Conservation (phyloP, 2,888 invertebrate species). For the Meganola albula region DNA sequence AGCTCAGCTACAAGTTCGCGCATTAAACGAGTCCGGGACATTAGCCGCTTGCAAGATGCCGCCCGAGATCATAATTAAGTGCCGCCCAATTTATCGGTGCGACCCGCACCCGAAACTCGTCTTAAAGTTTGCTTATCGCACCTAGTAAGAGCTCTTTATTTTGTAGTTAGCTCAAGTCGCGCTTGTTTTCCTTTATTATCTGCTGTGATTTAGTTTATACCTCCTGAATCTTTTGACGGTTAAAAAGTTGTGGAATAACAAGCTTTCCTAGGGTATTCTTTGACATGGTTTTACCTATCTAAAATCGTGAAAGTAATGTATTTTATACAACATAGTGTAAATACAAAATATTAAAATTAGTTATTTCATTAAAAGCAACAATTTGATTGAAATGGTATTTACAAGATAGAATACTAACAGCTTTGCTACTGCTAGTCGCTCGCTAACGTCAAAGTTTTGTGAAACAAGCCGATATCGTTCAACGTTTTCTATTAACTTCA, state of each 20-base stretch:
- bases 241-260: no score
- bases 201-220: slow-evolving; percentile 32
- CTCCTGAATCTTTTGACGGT: background rate
- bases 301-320: no score
- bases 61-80: slow-evolving; percentile 78
- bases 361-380: no score
- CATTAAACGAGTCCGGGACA: slow-evolving; percentile 76
- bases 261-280: no score
- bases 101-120: slow-evolving; percentile 72
- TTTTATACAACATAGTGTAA: no score
- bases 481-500: slow-evolving; percentile 55
- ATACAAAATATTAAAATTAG: no score
- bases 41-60: slow-evolving; percentile 77
- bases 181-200: slow-evolving; percentile 67
- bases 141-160: slow-evolving; percentile 73
- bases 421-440: no score
- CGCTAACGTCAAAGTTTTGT: slow-evolving; percentile 32
- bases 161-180: slow-evolving; percentile 66
- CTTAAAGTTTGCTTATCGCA: slow-evolving; percentile 75
- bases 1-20: slow-evolving; percentile 74
- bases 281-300: no score
- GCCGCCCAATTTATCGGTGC: slow-evolving; percentile 77
- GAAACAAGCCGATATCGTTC: slow-evolving; percentile 49
- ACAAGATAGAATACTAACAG: slow-evolving; percentile 34
- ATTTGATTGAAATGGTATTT: slow-evolving; percentile 17